Conservation (phyloP, 1,140 invertebrate species). For the Drosophila lacertosa region DNA sequence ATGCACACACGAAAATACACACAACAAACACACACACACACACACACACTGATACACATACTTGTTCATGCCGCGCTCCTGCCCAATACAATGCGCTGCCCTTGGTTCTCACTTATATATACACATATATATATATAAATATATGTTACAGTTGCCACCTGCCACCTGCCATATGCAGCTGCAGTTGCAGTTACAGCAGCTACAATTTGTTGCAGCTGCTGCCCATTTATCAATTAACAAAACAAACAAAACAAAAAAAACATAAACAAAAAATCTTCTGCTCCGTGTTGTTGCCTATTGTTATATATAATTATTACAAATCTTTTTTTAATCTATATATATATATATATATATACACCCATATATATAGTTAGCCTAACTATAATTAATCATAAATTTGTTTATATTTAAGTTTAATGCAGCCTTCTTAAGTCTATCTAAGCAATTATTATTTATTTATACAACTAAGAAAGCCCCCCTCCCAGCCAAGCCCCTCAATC, state of each 20-base stretch:
- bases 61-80: slow-evolving; percentile 25
- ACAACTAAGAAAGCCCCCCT: slow-evolving; percentile 1
- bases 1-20: slow-evolving; percentile 36
- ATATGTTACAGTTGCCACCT: slow-evolving; percentile 43
- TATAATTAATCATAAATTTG: slow-evolving; percentile 24
- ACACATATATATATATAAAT: no score
- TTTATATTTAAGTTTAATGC: slow-evolving; percentile 38
- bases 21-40: slow-evolving; percentile 20
- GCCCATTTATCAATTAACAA: slow-evolving; percentile 6
- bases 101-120: slow-evolving; percentile 6
- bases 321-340: slow-evolving; percentile 9
- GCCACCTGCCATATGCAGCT: no score
- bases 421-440: slow-evolving; percentile 45
- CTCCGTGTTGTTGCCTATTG: slow-evolving; percentile 81
- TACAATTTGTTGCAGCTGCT: slow-evolving; percentile 45
- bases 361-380: slow-evolving; percentile 3
- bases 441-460: slow-evolving; percentile 54
- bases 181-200: slow-evolving; percentile 41
- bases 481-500: neutral
- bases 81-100: slow-evolving; percentile 8
- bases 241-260: no score
- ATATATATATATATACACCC: slow-evolving; percentile 7
- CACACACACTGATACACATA: slow-evolving; percentile 32
- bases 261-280: slow-evolving; percentile 56
- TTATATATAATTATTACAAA: slow-evolving; percentile 60